Percentiles rank a stretch among this genome's conserved stretches.
Evolutionary conservation across 2,888 invertebrate genomes (phyloP).

Genomic region (Cerastoderma edule): DNA sequence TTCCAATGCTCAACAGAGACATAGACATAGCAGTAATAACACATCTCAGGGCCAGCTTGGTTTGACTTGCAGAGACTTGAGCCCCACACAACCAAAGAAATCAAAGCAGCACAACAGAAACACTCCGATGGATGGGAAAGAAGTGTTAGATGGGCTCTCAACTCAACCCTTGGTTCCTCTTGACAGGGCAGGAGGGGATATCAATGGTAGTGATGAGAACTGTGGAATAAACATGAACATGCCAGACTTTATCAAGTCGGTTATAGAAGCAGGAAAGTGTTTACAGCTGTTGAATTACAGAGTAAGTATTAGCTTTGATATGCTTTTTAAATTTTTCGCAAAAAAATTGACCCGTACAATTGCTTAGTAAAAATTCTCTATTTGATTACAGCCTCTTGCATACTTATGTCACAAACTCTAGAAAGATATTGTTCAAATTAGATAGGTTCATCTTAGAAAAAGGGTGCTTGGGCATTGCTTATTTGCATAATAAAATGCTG

Average conservation of each 20-base stretch:
- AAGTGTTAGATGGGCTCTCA: no score
- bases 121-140: no score
- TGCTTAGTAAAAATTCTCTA: no score
- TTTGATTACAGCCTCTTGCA: no score
- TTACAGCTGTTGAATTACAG: constrained; percentile 57
- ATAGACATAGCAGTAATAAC: background rate
- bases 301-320: constrained; percentile 44
- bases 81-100: constrained; percentile 15
- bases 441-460: no score
- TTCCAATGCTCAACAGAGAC: background rate
- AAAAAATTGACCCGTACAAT: no score
- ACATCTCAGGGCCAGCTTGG: constrained; percentile 8
- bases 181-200: background rate
- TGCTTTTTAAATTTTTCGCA: no score
- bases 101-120: no score
- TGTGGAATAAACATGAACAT: background rate
- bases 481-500: no score
- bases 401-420: no score
- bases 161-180: background rate
- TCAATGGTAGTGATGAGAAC: background rate
- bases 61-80: background rate
- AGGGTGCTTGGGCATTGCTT: no score
- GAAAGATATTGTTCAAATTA: no score
- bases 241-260: constrained; percentile 39
- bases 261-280: constrained; percentile 54